These are phyloP conservation scores for Microcaecilia unicolor DNA, from an alignment of 2,797 vertebrate species.

Conservation along the genomic window DNA sequence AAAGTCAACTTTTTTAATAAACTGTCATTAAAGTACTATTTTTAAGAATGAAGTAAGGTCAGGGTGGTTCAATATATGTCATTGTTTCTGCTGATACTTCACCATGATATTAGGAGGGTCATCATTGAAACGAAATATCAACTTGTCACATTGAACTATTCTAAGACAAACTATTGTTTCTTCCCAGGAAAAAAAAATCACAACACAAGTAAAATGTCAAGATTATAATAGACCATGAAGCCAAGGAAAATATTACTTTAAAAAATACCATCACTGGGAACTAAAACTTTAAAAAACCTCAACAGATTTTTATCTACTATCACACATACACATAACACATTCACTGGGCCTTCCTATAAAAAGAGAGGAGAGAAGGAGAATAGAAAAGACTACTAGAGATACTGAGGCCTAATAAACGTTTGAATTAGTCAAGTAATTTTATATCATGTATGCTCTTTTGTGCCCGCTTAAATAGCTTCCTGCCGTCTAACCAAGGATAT, in stretches of 20 bases:
- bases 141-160: constrained; percentile 58
- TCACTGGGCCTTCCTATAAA: no score
- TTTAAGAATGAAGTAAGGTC: constrained; percentile 64
- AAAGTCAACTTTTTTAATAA: constrained; percentile 33
- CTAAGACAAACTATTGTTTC: constrained; percentile 59
- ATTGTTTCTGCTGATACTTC: constrained; percentile 63
- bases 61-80: constrained; percentile 55
- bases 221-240: constrained; percentile 51
- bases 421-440: no score
- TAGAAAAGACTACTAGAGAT: no score
- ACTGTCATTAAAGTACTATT: constrained; percentile 60
- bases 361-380: no score
- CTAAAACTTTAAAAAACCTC: constrained; percentile 40
- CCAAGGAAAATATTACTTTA: constrained; percentile 27
- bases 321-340: no score
- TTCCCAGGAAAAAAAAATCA: constrained; percentile 51
- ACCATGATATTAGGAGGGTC: constrained; percentile 61
- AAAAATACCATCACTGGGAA: constrained; percentile 34
- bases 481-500: no score
- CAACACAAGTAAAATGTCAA: constrained; percentile 59
- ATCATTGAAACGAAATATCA: constrained; percentile 63
- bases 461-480: no score
- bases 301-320: constrained; percentile 21
- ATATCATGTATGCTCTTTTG: no score
- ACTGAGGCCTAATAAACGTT: no score